Base-by-base conservation (phyloP, 2,113 vertebrate genomes). In the Dasyprocta punctata region DNA sequence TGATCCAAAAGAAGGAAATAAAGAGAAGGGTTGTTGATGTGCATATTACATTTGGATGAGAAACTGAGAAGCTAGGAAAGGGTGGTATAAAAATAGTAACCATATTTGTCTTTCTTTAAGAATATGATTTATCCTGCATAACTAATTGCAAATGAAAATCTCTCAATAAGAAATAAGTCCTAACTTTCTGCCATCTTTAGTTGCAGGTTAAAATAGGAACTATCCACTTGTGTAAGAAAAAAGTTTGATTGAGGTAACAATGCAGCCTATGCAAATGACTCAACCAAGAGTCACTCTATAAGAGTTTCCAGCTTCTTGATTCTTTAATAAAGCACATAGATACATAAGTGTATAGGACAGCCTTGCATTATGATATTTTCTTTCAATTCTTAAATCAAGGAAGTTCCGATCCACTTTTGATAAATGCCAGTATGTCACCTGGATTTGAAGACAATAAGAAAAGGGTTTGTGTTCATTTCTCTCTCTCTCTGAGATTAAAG, bases 361-460 rank as follows among this genome's bases (percentile, higher is more conserved):
- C 4, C 30, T 49, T 17, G 20, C 24, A 80, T 90, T 86, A 96
- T 95, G 52, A 26, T 83, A 86, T 80, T 88, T 77, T 60, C 60
- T 75, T 90, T 7, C 67, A 83, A 30, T 71, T 86, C 49, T 78
- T 92, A 89, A 88, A 88, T 91, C 54, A 96, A 93, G 24, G 56
- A 92, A 71, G 56, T 95, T 91, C 30, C 41, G 52, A 89, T 92
- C 44, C 36, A 88, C 49, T 81, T 93, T 93, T 81, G 44, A 92
- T 89, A 96, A 94, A 61, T 89, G 65, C 7, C 52, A 93, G 89
- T 36, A n/a, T 92, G 71, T 86, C 81, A 82, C 77, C 86, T 65
- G 61, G 92, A 96, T 97, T 97, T 93, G n/a, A 41, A 98, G 69
- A 96, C 73, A 97, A 86, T 97, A 95, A 92, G 80, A 92, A 98